Base-by-base conservation (phyloP, 1,140 invertebrate genomes). In the Drosophila dunni region DNA sequence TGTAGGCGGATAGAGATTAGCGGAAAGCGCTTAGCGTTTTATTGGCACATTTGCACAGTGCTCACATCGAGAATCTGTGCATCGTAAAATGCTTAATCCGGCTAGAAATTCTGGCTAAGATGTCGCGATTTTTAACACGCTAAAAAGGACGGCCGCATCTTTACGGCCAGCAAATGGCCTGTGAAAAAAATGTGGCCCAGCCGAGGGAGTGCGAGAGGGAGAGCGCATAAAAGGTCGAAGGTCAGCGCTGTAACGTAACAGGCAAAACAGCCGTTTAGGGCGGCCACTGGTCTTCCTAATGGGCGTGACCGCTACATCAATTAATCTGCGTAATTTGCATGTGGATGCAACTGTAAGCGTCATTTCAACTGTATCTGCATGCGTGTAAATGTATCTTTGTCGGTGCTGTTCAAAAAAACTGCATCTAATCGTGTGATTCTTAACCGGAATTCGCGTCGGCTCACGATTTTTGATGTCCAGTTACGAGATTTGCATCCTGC, bases 1-100 rank as follows among this genome's bases (percentile, higher is more conserved):
- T 29, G 17, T 20, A 24, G 15, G 17, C 10, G 17, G 45, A 2
- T 24, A 20, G 62, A 36, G 71, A 79, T 83, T 81, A 69, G 66
- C 40, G 40, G 63, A 67, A 82, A 88, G 84, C 84, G 84, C 85
- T 88, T 88, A 88, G 84, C 69, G 85, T 88, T 88, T 88, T 88
- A 88, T 88, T 78, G 75, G 48, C 78, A 67, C 58, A 46, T 66
- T 51, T 64, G 77, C 42, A 51, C 42, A 51, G 15, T 29, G 44
- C 45, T 34, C 40, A 38, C 60, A 61, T 29, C 34, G 33, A 20
- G 7, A 17, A 54, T 54, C 13, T 54, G 45, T 10, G 45, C 36
- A 42, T 54, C 71, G 70, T 84, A 88, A 89, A 80, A 8, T 69
- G 45, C 53, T 67, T 83, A 86, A 86, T 86, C 83, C 79, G 62